Percentiles rank a stretch among this genome's conserved stretches.
Conservation (phyloP, 2,888 invertebrate species). For the Dolichomitus sp. region DNA sequence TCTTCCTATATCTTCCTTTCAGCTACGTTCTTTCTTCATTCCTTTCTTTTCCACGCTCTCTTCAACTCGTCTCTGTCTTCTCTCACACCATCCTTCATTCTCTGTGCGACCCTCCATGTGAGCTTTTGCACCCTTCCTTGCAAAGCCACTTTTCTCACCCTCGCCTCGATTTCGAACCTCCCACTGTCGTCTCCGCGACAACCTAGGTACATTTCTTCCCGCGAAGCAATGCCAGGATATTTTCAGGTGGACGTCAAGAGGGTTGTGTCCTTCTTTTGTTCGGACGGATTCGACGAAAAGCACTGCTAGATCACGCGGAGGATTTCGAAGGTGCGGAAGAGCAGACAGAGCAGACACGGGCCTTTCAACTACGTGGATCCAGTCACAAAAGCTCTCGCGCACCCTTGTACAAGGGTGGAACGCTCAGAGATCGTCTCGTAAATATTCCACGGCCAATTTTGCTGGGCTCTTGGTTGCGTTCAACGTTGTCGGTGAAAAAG, state of each 20-base stretch:
- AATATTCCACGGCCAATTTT: conserved; percentile 80
- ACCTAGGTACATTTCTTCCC: conserved; percentile 39
- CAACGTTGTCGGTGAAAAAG: conserved; percentile 18
- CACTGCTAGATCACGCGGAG: conserved; percentile 64
- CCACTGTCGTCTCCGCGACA: conserved; percentile 7
- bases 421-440: conserved; percentile 72
- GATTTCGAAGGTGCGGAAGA: conserved; percentile 71
- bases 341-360: conserved; percentile 61
- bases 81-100: conserved; percentile 48
- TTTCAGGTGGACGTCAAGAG: conserved; percentile 58
- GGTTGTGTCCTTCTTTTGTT: conserved; percentile 74
- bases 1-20: conserved; percentile 50
- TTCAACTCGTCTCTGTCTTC: conserved; percentile 45
- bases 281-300: conserved; percentile 68
- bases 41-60: conserved; percentile 66
- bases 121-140: conserved; percentile 54
- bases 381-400: conserved; percentile 71
- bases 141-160: conserved; percentile 74
- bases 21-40: conserved; percentile 73
- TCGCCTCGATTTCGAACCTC: conserved; percentile 5
- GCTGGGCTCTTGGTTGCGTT: conserved; percentile 46
- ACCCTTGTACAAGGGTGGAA: conserved; percentile 57
- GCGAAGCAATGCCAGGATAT: background rate
- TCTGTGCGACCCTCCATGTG: conserved; percentile 42
- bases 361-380: conserved; percentile 60